Evolutionary conservation across 2,797 vertebrate species (phyloP).

Genomic region (Catharus ustulatus): DNA sequence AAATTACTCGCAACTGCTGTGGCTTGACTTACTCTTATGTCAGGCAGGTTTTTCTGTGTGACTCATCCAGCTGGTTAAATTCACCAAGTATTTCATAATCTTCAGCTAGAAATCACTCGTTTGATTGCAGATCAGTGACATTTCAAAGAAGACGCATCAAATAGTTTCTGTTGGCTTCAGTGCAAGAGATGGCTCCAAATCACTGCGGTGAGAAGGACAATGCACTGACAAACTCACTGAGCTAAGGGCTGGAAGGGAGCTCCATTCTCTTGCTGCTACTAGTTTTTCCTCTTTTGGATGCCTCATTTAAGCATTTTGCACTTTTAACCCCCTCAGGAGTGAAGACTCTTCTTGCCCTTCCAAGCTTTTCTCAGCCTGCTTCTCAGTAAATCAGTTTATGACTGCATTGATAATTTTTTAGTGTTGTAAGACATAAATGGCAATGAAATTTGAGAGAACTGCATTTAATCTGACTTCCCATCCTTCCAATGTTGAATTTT

Average conservation of each 20-base stretch:
- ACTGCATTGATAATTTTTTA: neutral
- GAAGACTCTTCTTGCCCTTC: neutral
- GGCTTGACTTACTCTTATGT: constrained; percentile 26
- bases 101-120: neutral
- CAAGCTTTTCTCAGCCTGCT: neutral
- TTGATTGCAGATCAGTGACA: neutral
- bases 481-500: neutral
- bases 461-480: neutral
- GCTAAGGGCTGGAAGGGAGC: neutral
- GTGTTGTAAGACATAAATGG: neutral
- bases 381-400: neutral
- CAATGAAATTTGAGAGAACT: neutral
- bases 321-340: neutral
- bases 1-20: constrained; percentile 51
- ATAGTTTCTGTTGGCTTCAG: neutral
- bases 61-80: neutral
- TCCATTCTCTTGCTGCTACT: neutral
- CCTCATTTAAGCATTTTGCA: neutral
- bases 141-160: constrained; percentile 1
- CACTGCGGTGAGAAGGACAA: neutral
- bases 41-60: constrained; percentile 38
- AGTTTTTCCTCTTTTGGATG: neutral
- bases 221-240: neutral
- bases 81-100: constrained; percentile 15
- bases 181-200: neutral